A percentile compares a stretch with the other conserved stretches of the same genome.
These are phyloP conservation scores for Acleris sparsana DNA, from an alignment of 2,888 invertebrate species.

Conservation along the genomic window DNA sequence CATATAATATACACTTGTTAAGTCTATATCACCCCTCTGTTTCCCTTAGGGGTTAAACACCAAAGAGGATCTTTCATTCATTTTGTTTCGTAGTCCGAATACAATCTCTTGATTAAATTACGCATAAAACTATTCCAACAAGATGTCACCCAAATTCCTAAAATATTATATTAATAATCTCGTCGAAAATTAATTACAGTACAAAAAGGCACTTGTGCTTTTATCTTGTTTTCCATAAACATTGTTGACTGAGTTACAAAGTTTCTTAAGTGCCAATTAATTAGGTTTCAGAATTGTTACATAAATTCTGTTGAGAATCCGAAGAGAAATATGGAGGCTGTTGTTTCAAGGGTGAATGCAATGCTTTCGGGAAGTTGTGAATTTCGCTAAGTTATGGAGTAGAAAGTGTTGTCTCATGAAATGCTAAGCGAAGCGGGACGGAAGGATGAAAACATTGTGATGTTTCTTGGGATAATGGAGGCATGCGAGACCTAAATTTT, in stretches of 20 bases:
- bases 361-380: slow-evolving; percentile 33
- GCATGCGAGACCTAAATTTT: no score
- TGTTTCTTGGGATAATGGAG: not conserved
- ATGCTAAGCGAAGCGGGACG: slow-evolving; percentile 12
- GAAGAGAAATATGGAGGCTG: slow-evolving; percentile 36
- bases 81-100: no score
- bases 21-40: no score
- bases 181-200: slow-evolving; percentile 39
- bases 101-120: slow-evolving; percentile 2
- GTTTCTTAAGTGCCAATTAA: slow-evolving; percentile 57
- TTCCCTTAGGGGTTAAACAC: no score
- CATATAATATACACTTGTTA: no score
- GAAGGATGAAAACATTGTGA: not conserved
- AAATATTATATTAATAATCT: slow-evolving; percentile 41
- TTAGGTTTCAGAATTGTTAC: slow-evolving; percentile 48
- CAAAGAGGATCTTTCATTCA: no score
- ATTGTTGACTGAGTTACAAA: slow-evolving; percentile 49
- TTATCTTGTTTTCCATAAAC: slow-evolving; percentile 39
- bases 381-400: slow-evolving; percentile 28
- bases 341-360: slow-evolving; percentile 34
- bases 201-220: slow-evolving; percentile 40
- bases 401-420: slow-evolving; percentile 33
- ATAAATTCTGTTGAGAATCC: slow-evolving; percentile 44
- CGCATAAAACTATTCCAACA: slow-evolving; percentile 21
- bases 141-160: slow-evolving; percentile 38